These are phyloP conservation scores for Dinocampus coccinellae DNA, from an alignment of 2,888 invertebrate genomes.

Conservation along the genomic window DNA sequence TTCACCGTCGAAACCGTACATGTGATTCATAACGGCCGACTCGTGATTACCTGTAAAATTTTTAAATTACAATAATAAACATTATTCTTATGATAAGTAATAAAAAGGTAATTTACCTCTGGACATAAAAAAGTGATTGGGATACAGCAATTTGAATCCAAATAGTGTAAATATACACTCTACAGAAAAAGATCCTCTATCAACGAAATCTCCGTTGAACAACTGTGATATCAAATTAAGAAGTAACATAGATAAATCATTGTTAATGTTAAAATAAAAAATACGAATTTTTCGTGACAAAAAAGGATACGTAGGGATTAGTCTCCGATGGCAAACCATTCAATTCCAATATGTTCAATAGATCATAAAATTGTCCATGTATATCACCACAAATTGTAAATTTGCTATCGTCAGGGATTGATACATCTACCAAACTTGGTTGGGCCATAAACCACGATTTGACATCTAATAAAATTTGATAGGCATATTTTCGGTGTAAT, in stretches of 20 bases:
- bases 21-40: conserved; percentile 97
- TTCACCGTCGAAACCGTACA: conserved; percentile 99
- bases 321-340: conserved; percentile 95
- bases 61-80: neutral
- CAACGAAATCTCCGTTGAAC: conserved; percentile 99
- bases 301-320: conserved; percentile 89
- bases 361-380: conserved; percentile 98
- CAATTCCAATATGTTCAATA: conserved; percentile 96
- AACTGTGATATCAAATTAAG: conserved; percentile 71
- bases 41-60: conserved; percentile 92
- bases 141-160: conserved; percentile 95
- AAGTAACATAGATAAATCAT: neutral
- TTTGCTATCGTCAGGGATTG: conserved; percentile 86
- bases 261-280: neutral
- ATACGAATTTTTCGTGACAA: neutral
- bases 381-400: conserved; percentile 99
- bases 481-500: conserved; percentile 96
- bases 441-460: conserved; percentile 86
- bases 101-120: conserved; percentile 78
- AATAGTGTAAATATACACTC: conserved; percentile 98
- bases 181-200: conserved; percentile 98
- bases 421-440: conserved; percentile 91
- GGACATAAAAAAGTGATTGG: conserved; percentile 97
- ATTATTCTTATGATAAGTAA: no score
- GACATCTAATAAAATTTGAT: conserved; percentile 94